Evolutionary conservation across 2,113 vertebrate genomes (phyloP).

Genomic region (Tangachromis dhanisi): DNA sequence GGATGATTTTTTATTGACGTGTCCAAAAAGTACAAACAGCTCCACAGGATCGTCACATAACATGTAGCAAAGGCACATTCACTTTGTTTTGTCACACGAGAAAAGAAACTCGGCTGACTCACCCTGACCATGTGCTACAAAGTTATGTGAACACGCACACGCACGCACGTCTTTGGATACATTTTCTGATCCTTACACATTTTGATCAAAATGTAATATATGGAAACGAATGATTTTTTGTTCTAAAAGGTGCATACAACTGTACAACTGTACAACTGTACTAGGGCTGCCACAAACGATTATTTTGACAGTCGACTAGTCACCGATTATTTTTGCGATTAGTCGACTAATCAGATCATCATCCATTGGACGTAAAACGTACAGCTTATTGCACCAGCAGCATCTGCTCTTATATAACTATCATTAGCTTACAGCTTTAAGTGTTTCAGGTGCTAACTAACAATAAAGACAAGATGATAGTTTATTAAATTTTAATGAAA

Average conservation of each 20-base stretch:
- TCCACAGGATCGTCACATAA: not conserved
- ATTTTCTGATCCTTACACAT: not conserved
- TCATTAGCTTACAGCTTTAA: too few species aligned
- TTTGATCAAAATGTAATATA: not conserved
- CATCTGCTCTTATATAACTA: too few species aligned
- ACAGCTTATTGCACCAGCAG: too few species aligned
- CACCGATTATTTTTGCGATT: too few species aligned
- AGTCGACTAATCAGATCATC: too few species aligned
- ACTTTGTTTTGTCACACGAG: not conserved
- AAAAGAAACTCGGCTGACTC: not conserved
- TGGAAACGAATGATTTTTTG: fast-evolving
- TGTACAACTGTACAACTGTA: too few species aligned
- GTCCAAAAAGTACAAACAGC: not conserved
- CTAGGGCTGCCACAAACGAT: too few species aligned
- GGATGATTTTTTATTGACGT: not conserved
- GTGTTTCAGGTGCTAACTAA: too few species aligned
- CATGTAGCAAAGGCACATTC: not conserved
- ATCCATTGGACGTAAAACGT: too few species aligned
- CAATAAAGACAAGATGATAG: too few species aligned
- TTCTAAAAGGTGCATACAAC: not conserved
- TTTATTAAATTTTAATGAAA: too few species aligned
- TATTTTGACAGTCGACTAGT: too few species aligned
- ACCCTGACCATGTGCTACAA: not conserved
- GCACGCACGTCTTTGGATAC: fast-evolving
- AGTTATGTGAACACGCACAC: fast-evolving